Percentiles rank a stretch among this genome's conserved stretches.
Conservation (phyloP, 2,113 vertebrate genomes). For the human (Homo sapiens) region DNA sequence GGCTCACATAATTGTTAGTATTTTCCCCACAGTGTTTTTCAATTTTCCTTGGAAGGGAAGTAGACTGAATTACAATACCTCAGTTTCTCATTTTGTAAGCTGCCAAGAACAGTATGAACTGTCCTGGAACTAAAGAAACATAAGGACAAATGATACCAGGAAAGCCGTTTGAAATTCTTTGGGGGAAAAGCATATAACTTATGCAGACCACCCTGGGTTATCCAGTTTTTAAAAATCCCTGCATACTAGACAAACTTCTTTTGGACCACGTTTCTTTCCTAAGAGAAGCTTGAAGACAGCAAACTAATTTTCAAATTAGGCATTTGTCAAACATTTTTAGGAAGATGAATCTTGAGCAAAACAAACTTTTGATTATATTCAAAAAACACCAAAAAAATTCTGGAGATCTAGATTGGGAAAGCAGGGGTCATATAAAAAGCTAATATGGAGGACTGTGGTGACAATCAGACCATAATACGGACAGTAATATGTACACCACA, state of each 20-base stretch:
- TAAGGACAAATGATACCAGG: not conserved
- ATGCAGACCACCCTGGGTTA: not conserved
- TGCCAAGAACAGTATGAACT: not conserved
- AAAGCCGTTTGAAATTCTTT: not conserved
- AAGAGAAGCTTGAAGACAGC: not conserved
- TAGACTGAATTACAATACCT: not conserved
- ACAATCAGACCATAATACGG: accelerated
- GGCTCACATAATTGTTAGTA: not conserved
- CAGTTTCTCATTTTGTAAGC: not conserved
- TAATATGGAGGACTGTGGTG: not conserved
- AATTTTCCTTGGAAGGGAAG: not conserved
- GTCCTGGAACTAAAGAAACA: not conserved
- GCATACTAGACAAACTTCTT: not conserved
- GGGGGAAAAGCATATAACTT: not conserved
- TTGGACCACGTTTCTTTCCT: not conserved
- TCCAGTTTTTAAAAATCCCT: not conserved
- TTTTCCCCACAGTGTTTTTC: not conserved
- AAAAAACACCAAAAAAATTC: not conserved
- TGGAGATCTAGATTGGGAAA: not conserved
- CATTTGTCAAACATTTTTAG: slow-evolving; percentile 31
- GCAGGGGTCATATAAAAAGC: not conserved
- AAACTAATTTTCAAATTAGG: slow-evolving; percentile 1
- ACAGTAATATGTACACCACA: not conserved
- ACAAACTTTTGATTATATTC: not conserved
- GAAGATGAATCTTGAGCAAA: not conserved